phyloP scores from a whole-genome alignment of 2,888 invertebrate genomes.

The Volucella inflata region DNA sequence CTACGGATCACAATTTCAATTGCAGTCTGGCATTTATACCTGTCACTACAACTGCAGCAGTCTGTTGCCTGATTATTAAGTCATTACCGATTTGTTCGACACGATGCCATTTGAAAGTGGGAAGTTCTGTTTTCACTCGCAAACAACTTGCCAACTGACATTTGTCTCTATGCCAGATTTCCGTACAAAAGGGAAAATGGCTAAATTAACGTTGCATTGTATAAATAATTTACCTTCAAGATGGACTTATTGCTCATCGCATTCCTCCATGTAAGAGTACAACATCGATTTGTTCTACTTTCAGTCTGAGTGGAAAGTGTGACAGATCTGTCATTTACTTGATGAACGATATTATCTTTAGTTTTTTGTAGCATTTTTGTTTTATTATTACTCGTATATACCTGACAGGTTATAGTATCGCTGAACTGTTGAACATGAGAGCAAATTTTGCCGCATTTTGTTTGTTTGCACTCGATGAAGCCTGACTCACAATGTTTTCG shows the following conservation, averaged over 20 bases:
- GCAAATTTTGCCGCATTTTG: slow-evolving; percentile 21
- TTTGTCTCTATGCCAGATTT: slow-evolving; percentile 11
- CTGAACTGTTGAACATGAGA: neutral
- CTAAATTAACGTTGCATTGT: slow-evolving; percentile 40
- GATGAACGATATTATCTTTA: slow-evolving; percentile 1
- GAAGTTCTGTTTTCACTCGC: slow-evolving; percentile 30
- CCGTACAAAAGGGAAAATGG: slow-evolving; percentile 40
- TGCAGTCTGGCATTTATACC: slow-evolving; percentile 22
- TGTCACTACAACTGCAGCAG: neutral
- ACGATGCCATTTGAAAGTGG: slow-evolving; percentile 17
- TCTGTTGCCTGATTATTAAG: slow-evolving; percentile 53
- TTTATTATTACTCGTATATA: neutral
- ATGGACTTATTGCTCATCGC: slow-evolving; percentile 7
- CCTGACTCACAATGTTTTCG: slow-evolving; percentile 6
- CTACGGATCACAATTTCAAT: slow-evolving; percentile 16
- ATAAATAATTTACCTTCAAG: slow-evolving; percentile 15
- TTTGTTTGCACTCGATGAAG: neutral
- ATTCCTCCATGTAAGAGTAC: no score
- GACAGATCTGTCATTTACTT: slow-evolving; percentile 3
- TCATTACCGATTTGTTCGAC: slow-evolving; percentile 67
- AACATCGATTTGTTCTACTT: slow-evolving; percentile 30
- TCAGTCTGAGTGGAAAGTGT: slow-evolving; percentile 15
- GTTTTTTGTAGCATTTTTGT: neutral
- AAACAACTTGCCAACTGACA: slow-evolving; percentile 10
- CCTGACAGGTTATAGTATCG: slow-evolving; percentile 28